phyloP scores from a whole-genome alignment of 2,113 vertebrate species.

The Merops nubicus region DNA sequence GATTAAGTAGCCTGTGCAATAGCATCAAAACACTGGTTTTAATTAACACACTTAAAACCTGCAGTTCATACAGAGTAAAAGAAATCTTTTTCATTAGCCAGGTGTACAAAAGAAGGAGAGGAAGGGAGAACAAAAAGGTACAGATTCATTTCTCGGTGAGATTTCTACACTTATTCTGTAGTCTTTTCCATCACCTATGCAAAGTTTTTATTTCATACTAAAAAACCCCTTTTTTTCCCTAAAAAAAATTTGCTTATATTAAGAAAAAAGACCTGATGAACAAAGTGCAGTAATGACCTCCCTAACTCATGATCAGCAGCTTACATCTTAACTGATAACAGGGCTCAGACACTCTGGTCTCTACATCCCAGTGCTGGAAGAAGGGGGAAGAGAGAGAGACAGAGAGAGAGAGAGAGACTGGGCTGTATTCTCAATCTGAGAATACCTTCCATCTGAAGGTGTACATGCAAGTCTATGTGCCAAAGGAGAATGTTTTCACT shows the following conservation, averaged over 20 bases:
- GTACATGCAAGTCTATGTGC: neutral
- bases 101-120: neutral
- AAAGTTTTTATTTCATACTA: neutral
- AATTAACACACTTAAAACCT: constrained; percentile 56
- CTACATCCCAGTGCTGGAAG: neutral
- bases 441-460: neutral
- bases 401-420: neutral
- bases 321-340: neutral
- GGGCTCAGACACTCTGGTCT: neutral
- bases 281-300: neutral
- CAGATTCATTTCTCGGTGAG: neutral
- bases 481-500: neutral
- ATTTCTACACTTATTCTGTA: neutral
- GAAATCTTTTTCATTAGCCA: constrained; percentile 20
- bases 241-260: neutral
- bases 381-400: neutral
- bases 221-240: accelerated
- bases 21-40: constrained; percentile 59
- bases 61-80: constrained; percentile 32
- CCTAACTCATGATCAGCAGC: neutral
- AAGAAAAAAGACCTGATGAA: neutral
- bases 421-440: neutral
- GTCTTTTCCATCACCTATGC: neutral
- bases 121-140: neutral
- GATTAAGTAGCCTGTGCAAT: constrained; percentile 46